Evolutionary conservation across 2,888 invertebrate species (phyloP), one percentile per base, ranked within the genome.

Genomic region (Papilio gigon): DNA sequence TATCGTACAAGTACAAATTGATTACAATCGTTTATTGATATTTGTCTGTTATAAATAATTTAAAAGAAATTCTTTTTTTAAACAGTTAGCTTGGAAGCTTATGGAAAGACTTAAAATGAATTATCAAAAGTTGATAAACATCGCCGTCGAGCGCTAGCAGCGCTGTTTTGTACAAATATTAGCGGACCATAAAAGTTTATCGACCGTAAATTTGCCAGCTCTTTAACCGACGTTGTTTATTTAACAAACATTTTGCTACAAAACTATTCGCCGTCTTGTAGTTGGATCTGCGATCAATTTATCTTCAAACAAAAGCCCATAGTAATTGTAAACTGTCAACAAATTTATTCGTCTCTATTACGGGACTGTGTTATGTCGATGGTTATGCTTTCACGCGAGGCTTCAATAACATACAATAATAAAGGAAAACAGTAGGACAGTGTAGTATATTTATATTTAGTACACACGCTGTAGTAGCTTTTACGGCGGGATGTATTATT

Each of bases 141-240:
- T 33, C 14, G 14, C n/a, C 17, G 4, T 22, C 12, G 5, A 44
- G 58, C 35, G 35, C 60, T 37, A 20, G 60, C 20, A 60, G 50
- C 60, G 60, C 44, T 66, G 35, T 66, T 59, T 60, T 66, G 44
- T 44, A 37, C 60, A 69, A 69, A 65, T 65, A 69, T 69, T 69
- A 65, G 65, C 42, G 42, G 40, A 47, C 40, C 61, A 35, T 69
- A 65, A 69, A 65, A 69, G 60, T 65, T 69, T 69, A 69, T 69
- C 44, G 69, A 61, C 53, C 69, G 61, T 68, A 37, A 63, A 63
- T 68, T 68, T 63, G 25, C 44, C 68, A 47, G 59, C 64, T 68
- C n/a, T 59, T 64, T 58, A 25, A 44, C 44, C 58, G 22, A 64
- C 63, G 20, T 4, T 47, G 68, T 68, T 68, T 68, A 64, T 64